Percentiles rank a stretch among this genome's conserved stretches.
phyloP scores from a whole-genome alignment of 1,140 invertebrate species.

The Drosophila oshimai region DNA sequence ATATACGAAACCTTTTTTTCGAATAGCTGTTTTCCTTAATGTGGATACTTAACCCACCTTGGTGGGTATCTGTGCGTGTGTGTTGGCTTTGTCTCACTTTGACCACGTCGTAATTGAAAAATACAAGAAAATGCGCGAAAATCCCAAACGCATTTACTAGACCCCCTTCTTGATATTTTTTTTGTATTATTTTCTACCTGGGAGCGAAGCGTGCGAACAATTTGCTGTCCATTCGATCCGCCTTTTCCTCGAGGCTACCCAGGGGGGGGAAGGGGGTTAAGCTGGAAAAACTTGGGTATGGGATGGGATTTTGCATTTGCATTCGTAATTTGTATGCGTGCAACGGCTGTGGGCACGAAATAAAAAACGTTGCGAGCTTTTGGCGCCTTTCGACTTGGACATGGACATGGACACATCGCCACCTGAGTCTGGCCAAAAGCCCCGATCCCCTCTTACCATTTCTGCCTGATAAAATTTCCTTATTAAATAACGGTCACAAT shows the following conservation, averaged over 20 bases:
- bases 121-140: conserved; percentile 75
- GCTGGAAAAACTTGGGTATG: conserved; percentile 4
- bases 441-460: background rate
- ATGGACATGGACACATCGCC: conserved; percentile 25
- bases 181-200: conserved; percentile 7
- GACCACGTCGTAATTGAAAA: conserved; percentile 70
- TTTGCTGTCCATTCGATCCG: conserved; percentile 61
- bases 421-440: conserved; percentile 10
- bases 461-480: conserved; percentile 48
- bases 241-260: conserved; percentile 33
- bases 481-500: conserved; percentile 75
- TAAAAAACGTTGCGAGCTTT: conserved; percentile 58
- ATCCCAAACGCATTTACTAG: conserved; percentile 59
- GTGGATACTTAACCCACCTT: background rate
- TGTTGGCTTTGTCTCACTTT: conserved; percentile 19
- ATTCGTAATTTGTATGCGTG: conserved; percentile 67
- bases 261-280: background rate
- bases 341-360: conserved; percentile 43
- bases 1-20: too few species aligned
- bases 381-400: conserved; percentile 58
- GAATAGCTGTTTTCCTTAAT: too few species aligned
- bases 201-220: conserved; percentile 73
- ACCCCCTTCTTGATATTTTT: background rate
- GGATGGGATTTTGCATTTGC: conserved; percentile 50
- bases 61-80: background rate